Percentiles rank a stretch among this genome's conserved stretches.
Evolutionary conservation across 2,888 invertebrate species (phyloP).

Genomic region (Tetramorium bicarinatum): DNA sequence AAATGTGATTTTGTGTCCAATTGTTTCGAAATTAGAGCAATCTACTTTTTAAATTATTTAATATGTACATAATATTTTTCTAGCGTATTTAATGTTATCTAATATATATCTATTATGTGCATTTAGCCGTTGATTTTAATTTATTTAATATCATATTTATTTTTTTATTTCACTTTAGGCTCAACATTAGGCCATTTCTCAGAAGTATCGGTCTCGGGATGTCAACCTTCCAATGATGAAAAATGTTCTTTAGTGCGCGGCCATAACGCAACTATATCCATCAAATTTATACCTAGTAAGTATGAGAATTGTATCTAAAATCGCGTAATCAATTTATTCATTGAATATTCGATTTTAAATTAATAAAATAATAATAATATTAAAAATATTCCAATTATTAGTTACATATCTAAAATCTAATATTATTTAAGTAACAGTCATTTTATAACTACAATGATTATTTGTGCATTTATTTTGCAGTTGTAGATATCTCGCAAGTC

Average conservation of each 20-base stretch:
- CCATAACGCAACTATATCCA: constrained; percentile 89
- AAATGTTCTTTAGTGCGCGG: constrained; percentile 90
- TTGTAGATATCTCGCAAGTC: constrained; percentile 86
- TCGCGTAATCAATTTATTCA: neutral
- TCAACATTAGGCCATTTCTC: constrained; percentile 89
- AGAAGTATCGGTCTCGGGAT: constrained; percentile 88
- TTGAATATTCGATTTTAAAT: neutral
- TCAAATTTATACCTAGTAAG: constrained; percentile 90
- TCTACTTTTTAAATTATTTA: neutral
- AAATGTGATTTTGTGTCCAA: neutral
- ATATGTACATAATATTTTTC: neutral
- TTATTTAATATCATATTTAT: constrained; percentile 7
- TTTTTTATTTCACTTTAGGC: constrained; percentile 86
- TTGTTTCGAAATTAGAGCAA: neutral
- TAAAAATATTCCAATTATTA: constrained; percentile 7
- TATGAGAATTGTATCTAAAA: too few species aligned
- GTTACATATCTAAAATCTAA: neutral
- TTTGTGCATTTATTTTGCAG: constrained; percentile 11
- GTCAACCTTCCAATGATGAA: constrained; percentile 87
- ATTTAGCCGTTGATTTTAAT: neutral
- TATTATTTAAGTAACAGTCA: neutral
- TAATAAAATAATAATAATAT: too few species aligned
- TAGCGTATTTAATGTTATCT: neutral
- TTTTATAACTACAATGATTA: neutral
- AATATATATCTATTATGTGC: neutral